phyloP scores from a whole-genome alignment of 1,140 invertebrate species.

The Diuraphis noxia region DNA sequence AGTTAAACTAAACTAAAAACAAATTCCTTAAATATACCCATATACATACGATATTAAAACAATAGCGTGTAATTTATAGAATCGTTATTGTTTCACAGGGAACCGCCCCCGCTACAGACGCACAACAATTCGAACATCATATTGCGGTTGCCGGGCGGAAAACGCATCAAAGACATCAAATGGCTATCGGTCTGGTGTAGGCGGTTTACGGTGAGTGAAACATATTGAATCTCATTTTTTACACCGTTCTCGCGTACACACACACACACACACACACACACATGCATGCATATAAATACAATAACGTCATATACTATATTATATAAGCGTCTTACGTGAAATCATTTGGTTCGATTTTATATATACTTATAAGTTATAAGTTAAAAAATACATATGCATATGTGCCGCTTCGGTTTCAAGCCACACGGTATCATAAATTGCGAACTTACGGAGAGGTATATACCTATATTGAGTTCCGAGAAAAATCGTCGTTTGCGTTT shows the following conservation, averaged over 20 bases:
- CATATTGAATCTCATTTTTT: not conserved
- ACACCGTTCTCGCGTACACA: not conserved
- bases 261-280: not conserved
- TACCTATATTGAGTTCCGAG: not conserved
- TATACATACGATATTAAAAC: not conserved
- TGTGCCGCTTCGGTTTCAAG: no score
- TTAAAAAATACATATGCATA: no score
- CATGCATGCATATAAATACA: no score
- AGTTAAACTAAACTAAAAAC: no score
- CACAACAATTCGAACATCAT: conserved; percentile 81
- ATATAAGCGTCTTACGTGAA: not conserved
- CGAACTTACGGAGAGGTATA: not conserved
- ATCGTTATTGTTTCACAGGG: conserved; percentile 64
- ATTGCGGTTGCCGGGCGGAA: conserved; percentile 77
- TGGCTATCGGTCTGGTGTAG: conserved; percentile 90
- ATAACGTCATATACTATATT: no score
- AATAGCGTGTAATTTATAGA: not conserved
- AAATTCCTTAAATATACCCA: no score
- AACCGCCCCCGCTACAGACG: conserved; percentile 73
- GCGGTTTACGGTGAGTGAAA: conserved; percentile 78
- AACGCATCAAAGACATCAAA: conserved; percentile 81
- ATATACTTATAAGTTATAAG: not conserved
- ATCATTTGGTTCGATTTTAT: not conserved
- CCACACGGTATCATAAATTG: not conserved
- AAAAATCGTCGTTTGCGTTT: not conserved